Evolutionary conservation across 2,797 vertebrate genomes (phyloP), one percentile per base, ranked within the genome.

Genomic region (Basileuterus tristriatus): DNA sequence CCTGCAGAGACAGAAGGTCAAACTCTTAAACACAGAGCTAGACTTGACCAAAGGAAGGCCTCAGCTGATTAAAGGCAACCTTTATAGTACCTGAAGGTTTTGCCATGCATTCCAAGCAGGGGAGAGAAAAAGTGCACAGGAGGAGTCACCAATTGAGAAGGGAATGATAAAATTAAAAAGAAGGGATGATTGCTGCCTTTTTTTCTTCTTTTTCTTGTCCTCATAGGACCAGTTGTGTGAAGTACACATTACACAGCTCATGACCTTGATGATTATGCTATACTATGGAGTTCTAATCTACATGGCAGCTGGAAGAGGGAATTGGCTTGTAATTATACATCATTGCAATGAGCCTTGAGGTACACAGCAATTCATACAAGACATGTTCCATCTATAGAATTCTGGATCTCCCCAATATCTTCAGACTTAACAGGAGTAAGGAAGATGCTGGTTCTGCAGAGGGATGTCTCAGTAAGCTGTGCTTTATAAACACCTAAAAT

Each of bases 41-140:
- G 23, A 39, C 55, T 36, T 39, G 21, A 46, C 34, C 36, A 46
- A 27, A 47, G 1, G 1, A 70, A 86, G 10, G 4, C 6, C 14
- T 55, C 53, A 34, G 7, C 12, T 44, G 15, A 41, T 19, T 9
- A 39, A 59, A 67, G 3, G 7, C n/a, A 86, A 15, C 5, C 16
- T 63, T 77, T 34, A 24, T 14, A 62, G 37, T 55, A 18, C 26
- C 6, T 44, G 13, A 21, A 59, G 13, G 4, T 30, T 83, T 75
- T 80, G 5, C 9, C 50, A 16, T 11, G 7, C 7, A 23, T 30
- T 11, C 9, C 17, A 52, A 32, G 8, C 21, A 43, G 44, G 59
- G 14, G 12, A 77, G 7, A 56, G 3, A 1, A 4, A 47, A 69
- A 63, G 2, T 0, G 0, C n/a, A 15, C 2, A 43, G 52, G 8